Evolutionary conservation across 2,888 invertebrate species (phyloP), one percentile per base, ranked within the genome.

Genomic region (Pinctada fucata): DNA sequence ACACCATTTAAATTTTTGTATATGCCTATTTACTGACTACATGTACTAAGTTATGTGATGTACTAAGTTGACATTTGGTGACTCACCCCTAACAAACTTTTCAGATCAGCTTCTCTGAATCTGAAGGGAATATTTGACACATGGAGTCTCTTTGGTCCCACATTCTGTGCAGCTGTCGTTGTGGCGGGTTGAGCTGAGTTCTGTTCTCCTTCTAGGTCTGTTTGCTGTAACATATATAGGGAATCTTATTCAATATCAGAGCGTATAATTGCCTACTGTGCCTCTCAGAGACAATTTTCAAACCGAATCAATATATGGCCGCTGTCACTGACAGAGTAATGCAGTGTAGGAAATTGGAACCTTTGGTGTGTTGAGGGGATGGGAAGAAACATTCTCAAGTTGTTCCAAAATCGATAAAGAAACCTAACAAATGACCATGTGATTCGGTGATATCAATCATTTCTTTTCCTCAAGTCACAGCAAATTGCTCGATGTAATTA

Each of bases 111-210:
- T 94, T 99, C 99, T 94, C 99, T 95, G 94, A 99, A 99, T 93
- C 99, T 95, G 95, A 99, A 99, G 91, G 99, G 99, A 95, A 99
- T 99, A 95, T 99, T 99, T 92, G 98, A 99, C 92, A 99, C 99
- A 94, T 99, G 99, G 89, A 99, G 95, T 92, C 99, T 95, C 93
- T 99, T 99, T 72, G 92, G 89, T 97, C 97, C 91, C 74, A 89
- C 82, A 31, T 83, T 76, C 45, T 83, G 79, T 64, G 82, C 75
- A n/a, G 84, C 76, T 52, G 83, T 82, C 64, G 83, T 80, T 74
- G 85, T 89, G 50, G 85, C 80, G 64, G 84, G 85, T 94, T 93
- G 95, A 95, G 87, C 94, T 93, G 86, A 86, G 89, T 93, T 88
- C 70, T 88, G 95, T 90, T 94, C 94, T 78, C 93, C 91, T 86